Percentiles rank a stretch among this genome's conserved stretches.
These are phyloP conservation scores for Chorisops tibialis DNA, from an alignment of 2,888 invertebrate species.

Conservation along the genomic window DNA sequence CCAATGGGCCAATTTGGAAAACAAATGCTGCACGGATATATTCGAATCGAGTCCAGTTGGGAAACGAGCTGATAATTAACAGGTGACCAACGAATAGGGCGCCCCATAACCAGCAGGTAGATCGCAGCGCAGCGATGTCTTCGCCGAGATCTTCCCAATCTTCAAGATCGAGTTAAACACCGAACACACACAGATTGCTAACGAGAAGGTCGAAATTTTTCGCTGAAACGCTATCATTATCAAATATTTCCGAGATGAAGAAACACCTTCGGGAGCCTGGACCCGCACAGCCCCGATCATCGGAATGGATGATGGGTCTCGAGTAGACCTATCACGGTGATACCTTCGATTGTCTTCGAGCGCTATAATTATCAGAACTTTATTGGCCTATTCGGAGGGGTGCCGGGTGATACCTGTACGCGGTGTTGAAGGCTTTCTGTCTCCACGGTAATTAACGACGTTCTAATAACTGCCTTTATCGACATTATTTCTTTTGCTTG, in stretches of 20 bases:
- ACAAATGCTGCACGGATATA: slow-evolving; percentile 31
- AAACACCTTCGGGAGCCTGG: slow-evolving; percentile 21
- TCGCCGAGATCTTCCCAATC: not conserved
- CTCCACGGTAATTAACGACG: slow-evolving; percentile 26
- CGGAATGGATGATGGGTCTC: not conserved
- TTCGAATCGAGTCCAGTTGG: not conserved
- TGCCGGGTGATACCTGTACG: no score
- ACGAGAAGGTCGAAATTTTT: slow-evolving; percentile 33
- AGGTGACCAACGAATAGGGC: slow-evolving; percentile 26
- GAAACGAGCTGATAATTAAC: slow-evolving; percentile 31
- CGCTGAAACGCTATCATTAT: slow-evolving; percentile 32
- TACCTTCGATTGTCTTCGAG: slow-evolving; percentile 6
- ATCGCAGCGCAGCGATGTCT: not conserved
- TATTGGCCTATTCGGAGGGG: slow-evolving; percentile 10
- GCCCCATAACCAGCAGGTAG: slow-evolving; percentile 20
- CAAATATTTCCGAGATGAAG: slow-evolving; percentile 26
- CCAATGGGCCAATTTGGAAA: slow-evolving; percentile 34
- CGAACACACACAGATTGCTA: slow-evolving; percentile 28
- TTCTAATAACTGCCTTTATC: slow-evolving; percentile 19
- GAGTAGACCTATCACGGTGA: not conserved
- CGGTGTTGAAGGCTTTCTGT: slow-evolving; percentile 24
- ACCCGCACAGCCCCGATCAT: not conserved
- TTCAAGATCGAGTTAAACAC: not conserved
- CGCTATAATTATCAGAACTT: slow-evolving; percentile 22
- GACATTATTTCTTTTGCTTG: slow-evolving; percentile 11